Conservation (phyloP, 2,888 invertebrate genomes). For the Cephus runcator region DNA sequence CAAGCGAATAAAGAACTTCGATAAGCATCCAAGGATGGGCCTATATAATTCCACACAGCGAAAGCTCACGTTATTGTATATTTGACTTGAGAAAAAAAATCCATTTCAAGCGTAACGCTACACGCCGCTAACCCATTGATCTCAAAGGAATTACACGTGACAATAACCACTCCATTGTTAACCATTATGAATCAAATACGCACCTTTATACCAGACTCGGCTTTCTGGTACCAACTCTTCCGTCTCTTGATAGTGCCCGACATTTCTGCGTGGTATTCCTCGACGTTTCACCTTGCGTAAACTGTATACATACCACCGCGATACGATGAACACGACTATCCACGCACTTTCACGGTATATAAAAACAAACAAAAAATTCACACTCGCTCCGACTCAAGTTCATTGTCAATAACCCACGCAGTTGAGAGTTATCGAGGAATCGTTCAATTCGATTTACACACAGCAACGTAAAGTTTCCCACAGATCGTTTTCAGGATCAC, state of each 20-base stretch:
- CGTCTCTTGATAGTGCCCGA: conserved; percentile 37
- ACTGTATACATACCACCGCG: neutral
- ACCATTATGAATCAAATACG: neutral
- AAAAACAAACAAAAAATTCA: neutral
- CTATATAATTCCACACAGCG: neutral
- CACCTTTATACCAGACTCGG: conserved; percentile 40
- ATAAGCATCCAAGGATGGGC: neutral
- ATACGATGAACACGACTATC: neutral
- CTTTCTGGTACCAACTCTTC: conserved; percentile 43
- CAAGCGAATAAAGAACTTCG: neutral
- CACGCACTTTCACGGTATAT: neutral
- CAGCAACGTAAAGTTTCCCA: neutral
- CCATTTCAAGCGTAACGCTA: neutral
- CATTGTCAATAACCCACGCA: neutral
- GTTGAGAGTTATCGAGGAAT: neutral
- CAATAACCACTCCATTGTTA: neutral
- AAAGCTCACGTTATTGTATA: neutral
- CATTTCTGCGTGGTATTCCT: conserved; percentile 20
- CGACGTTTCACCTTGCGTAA: neutral
- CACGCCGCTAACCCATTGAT: neutral
- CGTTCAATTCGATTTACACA: neutral
- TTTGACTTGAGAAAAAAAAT: neutral
- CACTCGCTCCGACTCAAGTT: neutral
- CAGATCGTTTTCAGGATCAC: neutral
- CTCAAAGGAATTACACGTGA: neutral